phyloP scores from a whole-genome alignment of 2,797 vertebrate species.

The Diceros bicornis region DNA sequence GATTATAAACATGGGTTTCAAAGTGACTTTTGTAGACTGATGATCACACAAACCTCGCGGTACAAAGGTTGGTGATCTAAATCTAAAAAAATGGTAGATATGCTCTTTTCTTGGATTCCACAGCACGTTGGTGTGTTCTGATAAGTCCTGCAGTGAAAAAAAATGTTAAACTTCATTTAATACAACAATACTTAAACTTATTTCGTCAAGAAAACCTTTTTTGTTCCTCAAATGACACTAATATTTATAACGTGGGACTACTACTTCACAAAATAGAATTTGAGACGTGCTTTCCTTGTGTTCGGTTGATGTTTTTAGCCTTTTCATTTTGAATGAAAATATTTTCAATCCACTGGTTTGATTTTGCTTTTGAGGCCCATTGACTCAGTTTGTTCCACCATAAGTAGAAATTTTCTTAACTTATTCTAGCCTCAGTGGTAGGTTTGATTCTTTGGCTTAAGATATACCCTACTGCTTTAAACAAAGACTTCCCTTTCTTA shows the following conservation, averaged over 20 bases:
- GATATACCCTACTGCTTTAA: neutral
- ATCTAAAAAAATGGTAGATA: neutral
- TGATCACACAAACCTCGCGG: neutral
- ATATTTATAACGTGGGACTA: neutral
- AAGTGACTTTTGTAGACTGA: neutral
- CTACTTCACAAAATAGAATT: neutral
- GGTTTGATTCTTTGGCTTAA: neutral
- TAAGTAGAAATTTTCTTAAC: neutral
- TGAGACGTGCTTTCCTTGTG: neutral
- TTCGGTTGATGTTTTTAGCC: neutral
- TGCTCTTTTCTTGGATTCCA: neutral
- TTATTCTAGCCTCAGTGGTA: neutral
- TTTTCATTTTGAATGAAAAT: slow-evolving; percentile 41
- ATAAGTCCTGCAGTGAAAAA: neutral
- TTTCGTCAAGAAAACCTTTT: neutral
- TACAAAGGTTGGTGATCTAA: neutral
- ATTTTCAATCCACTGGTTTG: neutral
- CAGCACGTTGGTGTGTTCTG: neutral
- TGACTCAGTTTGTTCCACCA: neutral
- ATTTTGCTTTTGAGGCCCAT: neutral
- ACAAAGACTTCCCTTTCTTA: neutral
- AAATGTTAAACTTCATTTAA: neutral
- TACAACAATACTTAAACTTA: neutral
- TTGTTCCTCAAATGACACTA: neutral
- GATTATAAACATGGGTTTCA: neutral